These are phyloP conservation scores for Sebastes aleutianus DNA, from an alignment of 2,797 vertebrate species.

Conservation along the genomic window DNA sequence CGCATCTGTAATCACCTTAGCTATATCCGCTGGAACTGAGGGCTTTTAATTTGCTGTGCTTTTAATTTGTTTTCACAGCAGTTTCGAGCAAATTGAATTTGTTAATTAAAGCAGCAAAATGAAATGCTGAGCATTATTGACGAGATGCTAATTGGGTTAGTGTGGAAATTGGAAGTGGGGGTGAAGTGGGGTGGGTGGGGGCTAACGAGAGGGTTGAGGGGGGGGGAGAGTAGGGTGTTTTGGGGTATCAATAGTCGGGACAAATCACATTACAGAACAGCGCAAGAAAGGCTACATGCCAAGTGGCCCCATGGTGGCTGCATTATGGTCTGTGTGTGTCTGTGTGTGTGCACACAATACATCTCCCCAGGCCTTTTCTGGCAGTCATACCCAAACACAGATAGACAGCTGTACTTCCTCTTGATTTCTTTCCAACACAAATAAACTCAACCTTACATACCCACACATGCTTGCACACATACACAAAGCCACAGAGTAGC, in stretches of 20 bases:
- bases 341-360: conserved; percentile 9
- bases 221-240: conserved; percentile 76
- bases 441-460: not conserved
- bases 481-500: not conserved
- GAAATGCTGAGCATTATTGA: conserved; percentile 99
- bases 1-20: conserved; percentile 90
- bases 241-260: conserved; percentile 90
- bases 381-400: conserved; percentile 24
- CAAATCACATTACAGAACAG: conserved; percentile 92
- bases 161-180: conserved; percentile 85
- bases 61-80: conserved; percentile 91
- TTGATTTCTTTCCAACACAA: conserved; percentile 19
- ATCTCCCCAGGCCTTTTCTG: conserved; percentile 47
- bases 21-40: conserved; percentile 86
- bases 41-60: conserved; percentile 89
- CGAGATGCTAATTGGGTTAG: conserved; percentile 99
- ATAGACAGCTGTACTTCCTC: conserved; percentile 38
- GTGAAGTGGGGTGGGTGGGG: conserved; percentile 83
- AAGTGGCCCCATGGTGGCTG: conserved; percentile 52
- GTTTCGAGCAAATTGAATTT: conserved; percentile 99
- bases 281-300: conserved; percentile 78
- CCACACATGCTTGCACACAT: not conserved
- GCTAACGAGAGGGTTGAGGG: conserved; percentile 65
- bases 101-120: conserved; percentile 99
- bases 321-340: conserved; percentile 17